Evolutionary conservation across 2,797 vertebrate genomes (phyloP).

Genomic region (Sylvilagus floridanus): DNA sequence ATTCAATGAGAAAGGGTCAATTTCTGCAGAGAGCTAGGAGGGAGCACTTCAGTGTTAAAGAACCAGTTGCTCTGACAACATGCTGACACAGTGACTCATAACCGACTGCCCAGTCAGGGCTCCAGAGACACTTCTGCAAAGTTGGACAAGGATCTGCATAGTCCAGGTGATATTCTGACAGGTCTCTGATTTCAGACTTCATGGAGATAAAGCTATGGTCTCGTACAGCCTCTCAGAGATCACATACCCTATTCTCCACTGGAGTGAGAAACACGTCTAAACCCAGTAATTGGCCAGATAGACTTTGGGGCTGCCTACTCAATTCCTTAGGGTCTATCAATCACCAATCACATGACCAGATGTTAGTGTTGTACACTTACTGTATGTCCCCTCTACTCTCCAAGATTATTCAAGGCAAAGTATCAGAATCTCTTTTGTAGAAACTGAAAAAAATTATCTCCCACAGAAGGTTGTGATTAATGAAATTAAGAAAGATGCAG

Average conservation of each 20-base stretch:
- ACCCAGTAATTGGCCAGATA: not conserved
- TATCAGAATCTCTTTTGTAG: not conserved
- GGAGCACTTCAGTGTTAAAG: not conserved
- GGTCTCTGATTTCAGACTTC: constrained; percentile 44
- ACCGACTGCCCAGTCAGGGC: constrained; percentile 60
- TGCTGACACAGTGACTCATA: constrained; percentile 48
- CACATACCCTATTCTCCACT: not conserved
- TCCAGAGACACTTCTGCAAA: constrained; percentile 56
- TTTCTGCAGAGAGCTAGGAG: not conserved
- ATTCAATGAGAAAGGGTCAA: constrained; percentile 58
- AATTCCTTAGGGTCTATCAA: not conserved
- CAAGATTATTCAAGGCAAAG: constrained; percentile 14
- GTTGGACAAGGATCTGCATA: constrained; percentile 17
- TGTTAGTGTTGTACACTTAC: not conserved
- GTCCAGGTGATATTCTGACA: constrained; percentile 32
- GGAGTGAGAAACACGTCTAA: not conserved
- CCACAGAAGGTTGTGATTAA: not conserved
- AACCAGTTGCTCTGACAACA: constrained; percentile 62
- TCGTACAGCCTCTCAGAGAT: constrained; percentile 14
- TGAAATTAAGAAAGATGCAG: constrained; percentile 14
- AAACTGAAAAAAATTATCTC: constrained; percentile 10
- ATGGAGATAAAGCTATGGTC: not conserved
- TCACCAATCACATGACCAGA: not conserved
- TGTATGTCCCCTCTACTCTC: not conserved
- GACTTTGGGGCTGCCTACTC: not conserved